Conservation (phyloP, 2,113 vertebrate species). For the Poeciliopsis prolifica region DNA sequence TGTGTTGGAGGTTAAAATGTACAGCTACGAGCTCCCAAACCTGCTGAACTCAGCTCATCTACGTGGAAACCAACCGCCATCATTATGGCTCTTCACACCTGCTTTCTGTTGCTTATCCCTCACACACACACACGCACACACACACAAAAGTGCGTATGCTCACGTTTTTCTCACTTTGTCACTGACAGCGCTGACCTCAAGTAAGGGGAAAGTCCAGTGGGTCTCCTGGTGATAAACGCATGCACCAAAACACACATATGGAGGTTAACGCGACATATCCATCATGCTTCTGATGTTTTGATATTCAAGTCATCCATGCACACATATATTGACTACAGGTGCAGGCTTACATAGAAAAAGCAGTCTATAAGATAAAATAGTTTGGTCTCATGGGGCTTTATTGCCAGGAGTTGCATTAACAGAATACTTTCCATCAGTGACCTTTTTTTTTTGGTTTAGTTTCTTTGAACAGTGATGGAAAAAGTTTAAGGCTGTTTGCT, state of each 20-base stretch:
- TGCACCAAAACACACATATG: conserved; percentile 19
- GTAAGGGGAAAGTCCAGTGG: conserved; percentile 60
- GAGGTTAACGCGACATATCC: conserved; percentile 55
- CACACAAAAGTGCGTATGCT: conserved; percentile 21
- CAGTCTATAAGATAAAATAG: too few relatives aligned
- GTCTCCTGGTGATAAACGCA: conserved; percentile 22
- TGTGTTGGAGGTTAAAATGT: too few relatives aligned
- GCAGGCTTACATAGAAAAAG: neutral
- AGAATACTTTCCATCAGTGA: too few relatives aligned
- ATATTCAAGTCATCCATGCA: conserved; percentile 37
- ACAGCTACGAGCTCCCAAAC: too few relatives aligned
- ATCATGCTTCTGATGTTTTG: conserved; percentile 51
- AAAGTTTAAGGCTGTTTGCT: too few relatives aligned
- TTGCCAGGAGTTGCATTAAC: too few relatives aligned
- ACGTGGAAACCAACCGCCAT: conserved; percentile 36
- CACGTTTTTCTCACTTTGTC: conserved; percentile 65
- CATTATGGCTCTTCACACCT: conserved; percentile 57
- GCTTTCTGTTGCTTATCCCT: conserved; percentile 52
- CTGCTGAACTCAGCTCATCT: conserved; percentile 55
- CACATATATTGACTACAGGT: neutral
- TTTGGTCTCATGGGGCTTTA: too few relatives aligned
- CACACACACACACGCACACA: neutral
- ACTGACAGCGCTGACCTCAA: conserved; percentile 69
- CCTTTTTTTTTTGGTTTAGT: too few relatives aligned
- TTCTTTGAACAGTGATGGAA: too few relatives aligned